Percentiles rank a stretch among this genome's conserved stretches.
phyloP scores from a whole-genome alignment of 2,113 vertebrate genomes.

The Eidolon helvum region DNA sequence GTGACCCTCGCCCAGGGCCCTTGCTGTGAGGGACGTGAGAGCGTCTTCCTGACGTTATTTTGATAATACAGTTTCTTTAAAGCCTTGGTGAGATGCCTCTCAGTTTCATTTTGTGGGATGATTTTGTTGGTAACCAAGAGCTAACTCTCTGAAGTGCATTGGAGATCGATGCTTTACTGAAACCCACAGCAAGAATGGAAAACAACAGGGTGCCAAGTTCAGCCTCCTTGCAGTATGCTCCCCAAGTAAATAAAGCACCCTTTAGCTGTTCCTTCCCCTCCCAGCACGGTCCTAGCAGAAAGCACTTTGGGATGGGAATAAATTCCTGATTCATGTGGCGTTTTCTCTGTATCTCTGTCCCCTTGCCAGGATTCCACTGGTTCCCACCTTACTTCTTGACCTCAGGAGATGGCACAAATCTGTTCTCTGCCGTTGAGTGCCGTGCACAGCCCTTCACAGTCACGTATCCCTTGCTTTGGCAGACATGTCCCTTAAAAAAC shows the following conservation, averaged over 20 bases:
- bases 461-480: background rate
- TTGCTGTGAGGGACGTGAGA: too few relatives aligned
- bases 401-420: background rate
- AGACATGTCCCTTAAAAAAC: background rate
- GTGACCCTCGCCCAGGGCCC: background rate
- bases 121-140: background rate
- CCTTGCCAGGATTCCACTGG: background rate
- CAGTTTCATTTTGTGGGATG: background rate
- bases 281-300: too few relatives aligned
- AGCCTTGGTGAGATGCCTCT: background rate
- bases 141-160: background rate
- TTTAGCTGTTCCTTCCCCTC: fast-evolving
- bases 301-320: background rate
- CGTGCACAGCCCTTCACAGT: background rate
- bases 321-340: background rate
- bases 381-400: background rate
- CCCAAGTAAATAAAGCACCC: background rate
- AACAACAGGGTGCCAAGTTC: background rate
- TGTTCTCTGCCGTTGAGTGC: background rate
- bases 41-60: background rate
- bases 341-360: background rate
- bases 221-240: background rate
- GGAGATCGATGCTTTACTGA: background rate
- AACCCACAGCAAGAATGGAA: background rate
- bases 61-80: background rate